A percentile compares a stretch with the other conserved stretches of the same genome.
Evolutionary conservation across 2,888 invertebrate species (phyloP).

Genomic region (Idaea straminata): DNA sequence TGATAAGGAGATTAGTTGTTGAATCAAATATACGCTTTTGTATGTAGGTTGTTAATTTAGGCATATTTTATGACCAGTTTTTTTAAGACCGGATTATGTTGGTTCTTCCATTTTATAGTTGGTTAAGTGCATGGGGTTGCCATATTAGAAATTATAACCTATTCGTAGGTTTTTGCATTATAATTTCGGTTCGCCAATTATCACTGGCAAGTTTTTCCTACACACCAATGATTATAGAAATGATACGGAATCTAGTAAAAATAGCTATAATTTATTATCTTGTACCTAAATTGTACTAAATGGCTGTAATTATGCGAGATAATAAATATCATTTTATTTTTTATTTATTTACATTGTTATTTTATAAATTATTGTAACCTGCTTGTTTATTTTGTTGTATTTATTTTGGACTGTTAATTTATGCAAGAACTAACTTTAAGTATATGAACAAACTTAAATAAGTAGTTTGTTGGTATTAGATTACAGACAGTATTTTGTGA

Average conservation of each 20-base stretch:
- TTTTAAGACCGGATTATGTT: too few relatives aligned
- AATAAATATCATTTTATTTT: constrained; percentile 1
- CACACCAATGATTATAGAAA: too few relatives aligned
- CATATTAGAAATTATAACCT: background rate
- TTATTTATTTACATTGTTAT: constrained; percentile 4
- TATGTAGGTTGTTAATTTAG: background rate
- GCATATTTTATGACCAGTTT: background rate
- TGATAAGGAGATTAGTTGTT: background rate
- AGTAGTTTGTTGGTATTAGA: background rate
- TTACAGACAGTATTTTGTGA: constrained; percentile 1
- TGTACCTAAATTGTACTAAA: background rate
- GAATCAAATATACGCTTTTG: background rate
- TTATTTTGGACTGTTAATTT: constrained; percentile 7
- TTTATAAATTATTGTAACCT: background rate
- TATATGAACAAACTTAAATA: background rate
- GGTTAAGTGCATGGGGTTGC: background rate
- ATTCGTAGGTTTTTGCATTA: background rate
- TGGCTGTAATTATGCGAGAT: constrained; percentile 3
- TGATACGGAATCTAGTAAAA: background rate
- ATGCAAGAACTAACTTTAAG: background rate
- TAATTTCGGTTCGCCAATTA: background rate
- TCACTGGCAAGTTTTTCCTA: too few relatives aligned
- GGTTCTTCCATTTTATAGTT: too few relatives aligned
- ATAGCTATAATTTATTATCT: background rate
- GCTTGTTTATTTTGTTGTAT: constrained; percentile 2